A percentile compares a stretch with the other conserved stretches of the same genome.
Evolutionary conservation across 2,113 vertebrate genomes (phyloP).

Genomic region (Genyomyrus donnyi): DNA sequence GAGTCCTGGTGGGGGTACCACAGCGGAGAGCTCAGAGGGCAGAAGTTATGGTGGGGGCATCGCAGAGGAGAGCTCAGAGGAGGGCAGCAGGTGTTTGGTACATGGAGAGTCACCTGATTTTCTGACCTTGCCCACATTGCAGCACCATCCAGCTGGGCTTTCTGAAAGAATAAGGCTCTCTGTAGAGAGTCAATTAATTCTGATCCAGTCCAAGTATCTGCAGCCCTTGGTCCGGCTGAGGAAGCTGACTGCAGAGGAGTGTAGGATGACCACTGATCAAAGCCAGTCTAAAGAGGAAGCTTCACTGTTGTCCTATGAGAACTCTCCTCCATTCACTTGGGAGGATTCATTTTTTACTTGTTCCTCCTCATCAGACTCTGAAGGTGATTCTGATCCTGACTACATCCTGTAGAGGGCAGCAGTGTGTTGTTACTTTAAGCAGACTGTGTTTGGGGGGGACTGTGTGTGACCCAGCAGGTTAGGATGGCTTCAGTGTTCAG

Average conservation of each 20-base stretch:
- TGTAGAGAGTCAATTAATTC: conserved; percentile 28
- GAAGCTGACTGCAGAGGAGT: conserved; percentile 36
- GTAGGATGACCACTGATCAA: neutral
- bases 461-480: neutral
- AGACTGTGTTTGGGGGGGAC: neutral
- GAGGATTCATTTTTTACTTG: neutral
- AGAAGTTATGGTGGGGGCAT: too few species aligned
- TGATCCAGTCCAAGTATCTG: conserved; percentile 36
- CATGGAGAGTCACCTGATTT: neutral
- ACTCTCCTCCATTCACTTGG: neutral
- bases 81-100: neutral
- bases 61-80: too few species aligned
- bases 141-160: neutral
- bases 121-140: neutral
- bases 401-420: neutral
- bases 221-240: conserved; percentile 45
- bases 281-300: neutral
- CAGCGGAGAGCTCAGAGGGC: too few species aligned
- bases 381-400: conserved; percentile 1
- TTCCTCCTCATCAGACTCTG: neutral
- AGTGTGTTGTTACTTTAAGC: neutral
- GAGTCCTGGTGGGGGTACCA: too few species aligned
- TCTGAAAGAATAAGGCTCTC: conserved; percentile 31
- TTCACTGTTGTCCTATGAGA: neutral
- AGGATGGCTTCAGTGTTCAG: neutral